phyloP scores from a whole-genome alignment of 2,888 invertebrate genomes.

The Synanthedon vespiformis region DNA sequence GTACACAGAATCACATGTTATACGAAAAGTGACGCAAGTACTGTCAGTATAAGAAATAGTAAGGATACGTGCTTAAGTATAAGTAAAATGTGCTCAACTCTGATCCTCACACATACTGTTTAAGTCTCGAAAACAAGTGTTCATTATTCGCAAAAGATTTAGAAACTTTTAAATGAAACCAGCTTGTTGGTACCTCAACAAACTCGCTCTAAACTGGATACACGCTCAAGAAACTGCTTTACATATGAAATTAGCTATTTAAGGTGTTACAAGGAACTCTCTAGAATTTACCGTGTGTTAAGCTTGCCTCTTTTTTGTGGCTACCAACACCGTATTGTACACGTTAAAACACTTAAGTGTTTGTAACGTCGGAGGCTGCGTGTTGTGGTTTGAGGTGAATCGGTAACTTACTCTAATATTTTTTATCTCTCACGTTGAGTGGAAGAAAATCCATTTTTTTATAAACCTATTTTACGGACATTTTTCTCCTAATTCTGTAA shows the following conservation, averaged over 20 bases:
- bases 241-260: not conserved
- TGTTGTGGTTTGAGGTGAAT: slow-evolving; percentile 2
- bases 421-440: too few species aligned
- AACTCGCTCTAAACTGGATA: not conserved
- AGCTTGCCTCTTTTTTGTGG: not conserved
- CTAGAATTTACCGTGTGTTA: not conserved
- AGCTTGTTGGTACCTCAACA: not conserved
- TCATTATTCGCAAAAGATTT: not conserved
- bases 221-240: not conserved
- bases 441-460: too few species aligned
- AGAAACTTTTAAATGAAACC: not conserved
- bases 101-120: too few species aligned
- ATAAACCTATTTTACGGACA: too few species aligned
- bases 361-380: not conserved
- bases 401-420: not conserved
- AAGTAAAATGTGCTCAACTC: too few species aligned
- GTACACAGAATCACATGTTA: too few species aligned
- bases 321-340: not conserved
- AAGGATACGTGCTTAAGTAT: too few species aligned
- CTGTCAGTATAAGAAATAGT: too few species aligned
- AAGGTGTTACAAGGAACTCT: not conserved
- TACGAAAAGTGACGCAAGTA: too few species aligned
- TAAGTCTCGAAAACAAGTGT: not conserved
- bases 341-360: slow-evolving; percentile 4
- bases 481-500: too few species aligned